Evolutionary conservation across 37 sponge, comb jelly and placozoan species (phyloP).

Genomic region (Axinella damicornis): DNA sequence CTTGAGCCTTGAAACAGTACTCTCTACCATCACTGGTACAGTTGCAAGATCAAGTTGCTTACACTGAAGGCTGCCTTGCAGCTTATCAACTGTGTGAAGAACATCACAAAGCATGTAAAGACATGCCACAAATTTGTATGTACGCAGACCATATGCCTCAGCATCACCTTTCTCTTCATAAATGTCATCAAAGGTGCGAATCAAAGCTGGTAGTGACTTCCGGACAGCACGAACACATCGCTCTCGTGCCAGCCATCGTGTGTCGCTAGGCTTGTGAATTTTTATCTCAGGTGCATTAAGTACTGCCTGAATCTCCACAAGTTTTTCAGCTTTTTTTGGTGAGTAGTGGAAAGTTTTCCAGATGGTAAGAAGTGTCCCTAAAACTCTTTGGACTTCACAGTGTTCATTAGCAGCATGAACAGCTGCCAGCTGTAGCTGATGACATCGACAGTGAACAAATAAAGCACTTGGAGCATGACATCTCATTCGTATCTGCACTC

Average conservation of each 20-base stretch:
- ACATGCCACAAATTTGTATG: conserved; percentile 44
- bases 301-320: conserved; percentile 24
- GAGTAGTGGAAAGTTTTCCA: conserved; percentile 50
- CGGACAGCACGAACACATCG: conserved; percentile 41
- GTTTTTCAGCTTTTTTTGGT: conserved; percentile 55
- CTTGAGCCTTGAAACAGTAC: neutral
- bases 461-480: conserved; percentile 41
- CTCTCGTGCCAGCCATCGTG: conserved; percentile 45
- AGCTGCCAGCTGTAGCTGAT: conserved; percentile 41
- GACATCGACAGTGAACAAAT: conserved; percentile 42
- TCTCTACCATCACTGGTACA: conserved; percentile 31
- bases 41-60: neutral
- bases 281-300: conserved; percentile 48
- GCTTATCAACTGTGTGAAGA: conserved; percentile 26
- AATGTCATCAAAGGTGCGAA: conserved; percentile 19
- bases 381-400: neutral
- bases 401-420: neutral
- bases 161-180: conserved; percentile 64
- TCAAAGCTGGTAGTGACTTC: conserved; percentile 19
- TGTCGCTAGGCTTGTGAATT: conserved; percentile 58
- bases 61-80: conserved; percentile 26
- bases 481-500: conserved; percentile 26
- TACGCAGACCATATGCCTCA: conserved; percentile 63
- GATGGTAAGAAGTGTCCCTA: conserved; percentile 28
- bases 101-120: conserved; percentile 45